Percentiles rank a stretch among this genome's conserved stretches.
Conservation (phyloP, 2,888 invertebrate genomes). For the Polydrusus cervinus region DNA sequence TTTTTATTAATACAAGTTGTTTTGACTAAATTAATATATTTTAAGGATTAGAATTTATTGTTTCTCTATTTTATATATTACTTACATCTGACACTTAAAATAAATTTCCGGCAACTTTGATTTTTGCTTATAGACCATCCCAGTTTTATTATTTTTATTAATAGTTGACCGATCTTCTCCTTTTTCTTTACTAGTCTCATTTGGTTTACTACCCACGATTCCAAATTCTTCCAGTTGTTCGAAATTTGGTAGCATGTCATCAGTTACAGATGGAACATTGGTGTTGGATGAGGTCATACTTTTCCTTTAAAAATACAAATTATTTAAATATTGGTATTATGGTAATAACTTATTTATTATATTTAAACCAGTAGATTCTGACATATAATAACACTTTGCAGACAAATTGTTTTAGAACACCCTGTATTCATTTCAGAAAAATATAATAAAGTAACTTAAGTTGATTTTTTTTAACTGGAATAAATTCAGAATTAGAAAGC, state of each 20-base stretch:
- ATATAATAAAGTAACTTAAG: too few relatives aligned
- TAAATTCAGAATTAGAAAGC: too few relatives aligned
- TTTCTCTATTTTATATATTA: not conserved
- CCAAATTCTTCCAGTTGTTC: conserved; percentile 1
- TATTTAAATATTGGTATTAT: not conserved
- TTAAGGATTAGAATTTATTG: too few relatives aligned
- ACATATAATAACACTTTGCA: too few relatives aligned
- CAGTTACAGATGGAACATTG: not conserved
- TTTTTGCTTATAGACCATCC: not conserved
- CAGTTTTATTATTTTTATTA: not conserved
- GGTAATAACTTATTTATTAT: not conserved
- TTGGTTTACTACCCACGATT: conserved; percentile 29
- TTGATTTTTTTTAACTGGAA: too few relatives aligned
- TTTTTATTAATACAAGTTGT: too few relatives aligned
- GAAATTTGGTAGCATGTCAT: not conserved
- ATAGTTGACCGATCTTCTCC: not conserved
- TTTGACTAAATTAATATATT: too few relatives aligned
- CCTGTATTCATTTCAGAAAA: too few relatives aligned
- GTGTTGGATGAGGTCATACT: not conserved
- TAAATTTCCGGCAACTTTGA: conserved; percentile 17
- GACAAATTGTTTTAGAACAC: too few relatives aligned
- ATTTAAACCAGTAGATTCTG: too few relatives aligned
- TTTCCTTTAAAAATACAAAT: conserved; percentile 6
- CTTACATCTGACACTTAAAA: conserved; percentile 41
- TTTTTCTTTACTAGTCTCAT: not conserved